A percentile compares a stretch with the other conserved stretches of the same genome.
Evolutionary conservation across 2,113 vertebrate species (phyloP).

Genomic region (Psittacula cyanocephala): DNA sequence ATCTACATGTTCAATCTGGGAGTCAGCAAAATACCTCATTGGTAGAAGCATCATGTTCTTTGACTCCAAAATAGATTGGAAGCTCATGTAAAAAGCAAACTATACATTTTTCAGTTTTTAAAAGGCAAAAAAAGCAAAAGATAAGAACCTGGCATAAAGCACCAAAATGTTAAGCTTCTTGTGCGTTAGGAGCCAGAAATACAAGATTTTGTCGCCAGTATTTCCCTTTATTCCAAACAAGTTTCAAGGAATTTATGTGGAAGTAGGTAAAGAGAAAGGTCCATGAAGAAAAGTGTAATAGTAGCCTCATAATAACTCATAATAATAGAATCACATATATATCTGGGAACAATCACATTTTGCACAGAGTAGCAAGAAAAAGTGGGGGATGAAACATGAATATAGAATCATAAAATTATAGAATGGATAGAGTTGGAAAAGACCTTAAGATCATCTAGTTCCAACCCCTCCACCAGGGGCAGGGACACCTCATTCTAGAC

Average conservation of each 20-base stretch:
- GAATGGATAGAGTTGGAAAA: not conserved
- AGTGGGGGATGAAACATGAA: rapidly evolving
- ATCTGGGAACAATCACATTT: not conserved
- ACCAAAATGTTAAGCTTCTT: not conserved
- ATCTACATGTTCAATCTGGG: rapidly evolving
- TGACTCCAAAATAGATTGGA: not conserved
- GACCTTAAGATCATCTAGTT: not conserved
- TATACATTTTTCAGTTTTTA: not conserved
- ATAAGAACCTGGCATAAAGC: not conserved
- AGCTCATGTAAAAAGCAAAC: not conserved
- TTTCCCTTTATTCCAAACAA: not conserved
- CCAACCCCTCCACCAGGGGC: not conserved
- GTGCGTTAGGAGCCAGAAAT: not conserved
- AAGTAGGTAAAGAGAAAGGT: not conserved
- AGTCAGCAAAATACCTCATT: not conserved
- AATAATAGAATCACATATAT: not conserved
- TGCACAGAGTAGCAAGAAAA: not conserved
- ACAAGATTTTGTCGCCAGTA: not conserved
- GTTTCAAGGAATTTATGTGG: not conserved
- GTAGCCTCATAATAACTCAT: not conserved
- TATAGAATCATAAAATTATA: not conserved
- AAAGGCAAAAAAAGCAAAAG: not conserved
- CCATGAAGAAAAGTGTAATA: not conserved
- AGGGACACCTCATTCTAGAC: not conserved
- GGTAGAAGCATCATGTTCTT: not conserved